Evolutionary conservation across 2,113 vertebrate species (phyloP).

Genomic region (Coregonus clupeaformis): DNA sequence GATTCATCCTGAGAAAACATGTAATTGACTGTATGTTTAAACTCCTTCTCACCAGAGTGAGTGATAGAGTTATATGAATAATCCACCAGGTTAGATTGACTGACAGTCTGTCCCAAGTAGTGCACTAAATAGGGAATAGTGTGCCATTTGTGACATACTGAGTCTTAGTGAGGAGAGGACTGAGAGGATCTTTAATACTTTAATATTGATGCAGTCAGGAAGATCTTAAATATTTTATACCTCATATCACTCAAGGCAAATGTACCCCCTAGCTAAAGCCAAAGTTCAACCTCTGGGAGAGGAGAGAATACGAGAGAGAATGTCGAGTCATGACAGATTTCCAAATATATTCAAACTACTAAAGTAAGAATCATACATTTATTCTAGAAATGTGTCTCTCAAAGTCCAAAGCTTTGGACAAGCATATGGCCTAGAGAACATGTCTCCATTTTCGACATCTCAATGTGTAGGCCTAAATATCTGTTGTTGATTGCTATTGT

Average conservation of each 20-base stretch:
- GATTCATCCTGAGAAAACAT: too few species aligned
- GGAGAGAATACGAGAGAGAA: too few species aligned
- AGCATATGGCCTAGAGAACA: not conserved
- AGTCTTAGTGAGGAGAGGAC: not conserved
- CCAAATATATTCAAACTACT: too few species aligned
- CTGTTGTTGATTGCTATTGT: too few species aligned
- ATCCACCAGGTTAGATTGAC: conserved; percentile 8
- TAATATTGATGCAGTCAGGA: not conserved
- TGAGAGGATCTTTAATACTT: not conserved
- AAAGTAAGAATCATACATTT: not conserved
- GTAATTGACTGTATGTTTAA: not conserved
- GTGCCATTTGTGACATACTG: too few species aligned
- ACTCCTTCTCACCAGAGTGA: conserved; percentile 7
- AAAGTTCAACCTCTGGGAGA: not conserved
- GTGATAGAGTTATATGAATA: not conserved
- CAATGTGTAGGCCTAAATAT: not conserved
- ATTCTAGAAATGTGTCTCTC: not conserved
- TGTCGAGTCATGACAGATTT: too few species aligned
- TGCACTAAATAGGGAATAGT: too few species aligned
- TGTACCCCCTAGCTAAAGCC: not conserved
- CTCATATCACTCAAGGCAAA: conserved; percentile 8
- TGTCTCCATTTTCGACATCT: not conserved
- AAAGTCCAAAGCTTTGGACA: not conserved
- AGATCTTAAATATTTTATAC: not conserved
- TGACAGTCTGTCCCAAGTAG: too few species aligned